Conservation (phyloP, 1,140 invertebrate species). For the Drosophila repleta region DNA sequence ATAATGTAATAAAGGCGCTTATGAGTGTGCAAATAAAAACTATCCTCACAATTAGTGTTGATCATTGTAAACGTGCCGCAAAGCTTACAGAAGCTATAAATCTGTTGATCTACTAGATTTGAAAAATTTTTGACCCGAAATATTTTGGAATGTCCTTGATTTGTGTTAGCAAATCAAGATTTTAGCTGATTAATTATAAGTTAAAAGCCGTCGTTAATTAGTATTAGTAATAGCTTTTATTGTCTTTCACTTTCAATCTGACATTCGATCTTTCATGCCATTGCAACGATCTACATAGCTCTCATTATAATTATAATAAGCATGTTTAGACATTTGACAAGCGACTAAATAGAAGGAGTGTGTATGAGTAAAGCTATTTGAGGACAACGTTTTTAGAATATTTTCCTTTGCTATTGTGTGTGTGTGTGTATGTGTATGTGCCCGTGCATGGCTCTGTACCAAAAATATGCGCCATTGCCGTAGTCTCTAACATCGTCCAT, state of each 20-base stretch:
- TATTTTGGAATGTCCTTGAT: neutral
- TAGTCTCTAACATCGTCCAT: conserved; percentile 64
- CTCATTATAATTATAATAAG: conserved; percentile 45
- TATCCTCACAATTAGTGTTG: neutral
- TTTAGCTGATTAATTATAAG: too few relatives aligned
- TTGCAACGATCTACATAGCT: conserved; percentile 10
- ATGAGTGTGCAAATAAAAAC: neutral
- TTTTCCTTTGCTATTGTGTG: conserved; percentile 43
- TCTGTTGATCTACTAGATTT: neutral
- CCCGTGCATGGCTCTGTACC: conserved; percentile 53
- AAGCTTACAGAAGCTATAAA: neutral
- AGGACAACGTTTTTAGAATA: conserved; percentile 53
- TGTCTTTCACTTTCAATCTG: neutral
- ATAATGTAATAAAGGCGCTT: conserved; percentile 6
- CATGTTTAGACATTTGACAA: conserved; percentile 46
- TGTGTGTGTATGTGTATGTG: conserved; percentile 37
- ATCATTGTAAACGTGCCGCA: conserved; percentile 8
- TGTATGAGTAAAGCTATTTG: conserved; percentile 47
- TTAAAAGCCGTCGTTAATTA: too few relatives aligned
- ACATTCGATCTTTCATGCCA: conserved; percentile 22
- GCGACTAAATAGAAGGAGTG: conserved; percentile 46
- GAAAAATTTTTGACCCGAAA: neutral
- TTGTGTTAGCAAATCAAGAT: too few relatives aligned
- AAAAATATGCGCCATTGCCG: conserved; percentile 64
- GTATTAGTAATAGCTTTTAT: too few relatives aligned